Evolutionary conservation across 2,797 vertebrate species (phyloP).

Genomic region (Enteromius trimaculatus): DNA sequence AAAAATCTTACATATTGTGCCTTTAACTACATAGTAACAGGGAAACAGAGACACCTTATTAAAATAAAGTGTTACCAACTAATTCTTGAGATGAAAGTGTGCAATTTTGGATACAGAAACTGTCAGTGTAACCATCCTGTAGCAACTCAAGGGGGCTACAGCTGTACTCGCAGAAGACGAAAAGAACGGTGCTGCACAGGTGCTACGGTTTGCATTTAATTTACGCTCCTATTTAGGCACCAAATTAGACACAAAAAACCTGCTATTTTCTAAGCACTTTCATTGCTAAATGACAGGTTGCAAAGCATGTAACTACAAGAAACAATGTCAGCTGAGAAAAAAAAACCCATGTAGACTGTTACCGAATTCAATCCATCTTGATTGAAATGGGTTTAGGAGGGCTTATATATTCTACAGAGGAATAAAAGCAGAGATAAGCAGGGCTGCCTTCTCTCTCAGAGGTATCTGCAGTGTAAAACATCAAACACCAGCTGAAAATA

Average conservation of each 20-base stretch:
- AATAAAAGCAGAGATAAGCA: constrained; percentile 37
- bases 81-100: not conserved
- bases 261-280: not conserved
- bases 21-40: not conserved
- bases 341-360: not conserved
- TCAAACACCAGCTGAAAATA: constrained; percentile 41
- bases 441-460: constrained; percentile 18
- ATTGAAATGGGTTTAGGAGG: constrained; percentile 28
- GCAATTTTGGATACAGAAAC: not conserved
- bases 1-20: no score
- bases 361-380: constrained; percentile 3
- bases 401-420: constrained; percentile 32
- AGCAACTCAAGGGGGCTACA: not conserved
- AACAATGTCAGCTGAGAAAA: not conserved
- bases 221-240: not conserved
- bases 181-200: not conserved
- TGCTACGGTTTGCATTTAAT: not conserved
- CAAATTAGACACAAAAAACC: not conserved
- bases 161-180: not conserved
- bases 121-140: not conserved
- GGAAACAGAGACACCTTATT: not conserved
- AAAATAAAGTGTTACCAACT: not conserved
- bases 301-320: constrained; percentile 14
- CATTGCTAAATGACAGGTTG: not conserved
- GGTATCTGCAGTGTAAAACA: constrained; percentile 32